Base-by-base conservation (phyloP, 2,888 invertebrate species). In the Danaus chrysippus region DNA sequence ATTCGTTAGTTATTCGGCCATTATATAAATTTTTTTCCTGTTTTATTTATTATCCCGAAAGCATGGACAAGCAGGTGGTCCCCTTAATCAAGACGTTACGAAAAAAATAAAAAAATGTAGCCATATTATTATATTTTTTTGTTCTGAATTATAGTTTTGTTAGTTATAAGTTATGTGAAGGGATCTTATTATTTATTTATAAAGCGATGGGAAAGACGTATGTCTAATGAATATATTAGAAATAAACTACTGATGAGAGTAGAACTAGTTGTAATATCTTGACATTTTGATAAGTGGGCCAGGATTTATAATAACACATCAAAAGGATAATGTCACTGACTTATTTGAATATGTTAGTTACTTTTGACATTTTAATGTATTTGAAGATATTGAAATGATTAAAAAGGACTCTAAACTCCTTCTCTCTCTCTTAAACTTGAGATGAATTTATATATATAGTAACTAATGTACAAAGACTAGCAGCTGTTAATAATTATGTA, bases 61-160 rank as follows among this genome's bases (percentile, higher is more conserved):
- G 76, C 82, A 74, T 78, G 71, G 75, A 68, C 77, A 69, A 76
- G 90, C 90, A 91, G 91, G 91, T 91, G 91, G 91, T 90, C 91
- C 83, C 78, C 79, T 91, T 91, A 91, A 91, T 91, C 90, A 91
- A 91, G 91, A 90, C 81, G 90, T 91, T 87, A 88, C 89, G 83
- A 79, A 89, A 87, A 79, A 89, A 87, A 85, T 79, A 84, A 87
- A 80, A 84, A 83, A 83, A 78, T 78, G 69, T 76, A 77, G 73
- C 79, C 78, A 34, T 34, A 34, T 34, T 34, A 34, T 82, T 77
- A 84, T 83, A 83, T 78, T 80, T 86, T 85, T 85, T 84, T 83
- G 79, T 71, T n/a, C 78, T 88, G 86, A 89, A 81, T 87, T 88
- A 89, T 87, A 76, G 80, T 81, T 84, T 78, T 81, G 82, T 79